phyloP scores from a whole-genome alignment of 2,888 invertebrate genomes.

The Epistrophe grossulariae region DNA sequence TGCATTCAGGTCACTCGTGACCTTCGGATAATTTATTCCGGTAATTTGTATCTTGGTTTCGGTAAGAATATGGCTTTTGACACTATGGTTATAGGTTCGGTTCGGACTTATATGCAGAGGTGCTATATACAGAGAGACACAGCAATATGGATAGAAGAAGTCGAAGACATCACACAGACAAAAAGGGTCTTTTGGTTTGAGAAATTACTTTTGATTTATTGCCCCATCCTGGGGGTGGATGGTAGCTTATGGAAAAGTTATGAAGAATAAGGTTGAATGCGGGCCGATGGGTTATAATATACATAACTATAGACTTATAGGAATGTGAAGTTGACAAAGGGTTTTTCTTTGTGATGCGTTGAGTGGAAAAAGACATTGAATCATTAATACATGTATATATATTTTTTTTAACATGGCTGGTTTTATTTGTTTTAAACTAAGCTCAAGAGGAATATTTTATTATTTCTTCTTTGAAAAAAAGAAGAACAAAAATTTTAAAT shows the following conservation, averaged over 20 bases:
- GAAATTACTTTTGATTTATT: constrained; percentile 65
- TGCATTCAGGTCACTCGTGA: constrained; percentile 74
- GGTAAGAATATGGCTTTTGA: constrained; percentile 63
- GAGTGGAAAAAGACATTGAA: constrained; percentile 21
- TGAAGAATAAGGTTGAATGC: constrained; percentile 27
- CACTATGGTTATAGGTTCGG: constrained; percentile 43
- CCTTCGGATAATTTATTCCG: constrained; percentile 70
- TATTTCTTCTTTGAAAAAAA: background rate
- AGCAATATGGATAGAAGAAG: background rate
- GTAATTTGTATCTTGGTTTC: constrained; percentile 63
- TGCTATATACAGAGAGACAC: background rate
- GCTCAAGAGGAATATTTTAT: background rate
- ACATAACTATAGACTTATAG: background rate
- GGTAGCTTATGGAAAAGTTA: constrained; percentile 16
- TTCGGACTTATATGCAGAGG: constrained; percentile 4
- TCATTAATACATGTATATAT: background rate
- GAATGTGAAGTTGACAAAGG: constrained; percentile 57
- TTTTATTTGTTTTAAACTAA: background rate
- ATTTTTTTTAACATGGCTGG: background rate
- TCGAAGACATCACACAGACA: constrained; percentile 21
- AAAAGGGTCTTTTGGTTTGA: constrained; percentile 44
- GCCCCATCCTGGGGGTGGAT: constrained; percentile 37
- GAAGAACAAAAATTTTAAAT: no score
- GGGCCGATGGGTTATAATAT: background rate
- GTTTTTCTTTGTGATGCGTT: background rate